Percentiles rank a stretch among this genome's conserved stretches.
phyloP scores from a whole-genome alignment of 2,797 vertebrate species.

The Tangara arthus region DNA sequence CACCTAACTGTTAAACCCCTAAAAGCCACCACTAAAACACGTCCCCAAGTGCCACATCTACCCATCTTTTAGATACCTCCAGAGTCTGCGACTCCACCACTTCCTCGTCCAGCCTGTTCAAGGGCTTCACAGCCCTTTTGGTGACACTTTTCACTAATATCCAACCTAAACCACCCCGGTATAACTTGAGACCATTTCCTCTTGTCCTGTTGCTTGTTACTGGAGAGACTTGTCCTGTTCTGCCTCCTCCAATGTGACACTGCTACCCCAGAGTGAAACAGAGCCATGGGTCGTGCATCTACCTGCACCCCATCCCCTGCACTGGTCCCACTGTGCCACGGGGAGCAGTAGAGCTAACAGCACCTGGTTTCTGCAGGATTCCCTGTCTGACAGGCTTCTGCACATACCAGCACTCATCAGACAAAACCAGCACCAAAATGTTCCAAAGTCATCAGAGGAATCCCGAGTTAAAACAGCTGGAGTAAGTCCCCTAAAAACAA shows the following conservation, averaged over 20 bases:
- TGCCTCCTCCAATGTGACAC: neutral
- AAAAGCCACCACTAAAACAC: neutral
- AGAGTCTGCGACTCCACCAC: neutral
- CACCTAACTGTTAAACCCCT: neutral
- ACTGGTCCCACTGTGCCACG: fast-evolving
- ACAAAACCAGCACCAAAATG: neutral
- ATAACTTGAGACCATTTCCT: neutral
- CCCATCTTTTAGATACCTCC: neutral
- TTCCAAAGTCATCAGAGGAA: neutral
- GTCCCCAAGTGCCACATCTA: neutral
- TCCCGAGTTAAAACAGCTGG: neutral
- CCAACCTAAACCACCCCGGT: neutral
- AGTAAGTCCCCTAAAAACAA: neutral
- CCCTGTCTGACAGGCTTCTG: neutral
- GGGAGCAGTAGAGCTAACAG: neutral
- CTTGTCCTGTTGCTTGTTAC: neutral
- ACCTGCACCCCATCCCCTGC: neutral
- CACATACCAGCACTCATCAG: neutral
- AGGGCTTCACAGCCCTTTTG: neutral
- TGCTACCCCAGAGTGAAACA: neutral
- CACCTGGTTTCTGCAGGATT: neutral
- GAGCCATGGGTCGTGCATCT: neutral
- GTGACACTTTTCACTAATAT: neutral
- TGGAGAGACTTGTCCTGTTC: neutral
- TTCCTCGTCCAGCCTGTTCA: neutral